A percentile compares a stretch with the other conserved stretches of the same genome.
These are phyloP conservation scores for Cantharis flavilabris DNA, from an alignment of 2,888 invertebrate species.

Conservation along the genomic window DNA sequence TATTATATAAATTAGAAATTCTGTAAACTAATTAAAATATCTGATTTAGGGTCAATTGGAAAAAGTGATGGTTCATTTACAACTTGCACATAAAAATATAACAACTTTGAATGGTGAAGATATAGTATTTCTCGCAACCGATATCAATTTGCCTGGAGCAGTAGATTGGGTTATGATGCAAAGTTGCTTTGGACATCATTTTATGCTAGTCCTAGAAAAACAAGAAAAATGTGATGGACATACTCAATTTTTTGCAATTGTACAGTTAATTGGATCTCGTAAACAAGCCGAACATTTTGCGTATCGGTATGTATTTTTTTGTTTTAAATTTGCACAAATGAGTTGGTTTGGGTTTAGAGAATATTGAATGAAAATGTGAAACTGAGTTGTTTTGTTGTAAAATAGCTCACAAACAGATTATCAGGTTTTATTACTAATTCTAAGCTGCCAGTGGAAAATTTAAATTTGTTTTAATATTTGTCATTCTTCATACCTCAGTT, in stretches of 20 bases:
- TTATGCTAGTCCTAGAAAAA: conserved; percentile 98
- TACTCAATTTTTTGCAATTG: conserved; percentile 97
- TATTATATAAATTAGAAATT: too few species aligned
- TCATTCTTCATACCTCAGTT: not conserved
- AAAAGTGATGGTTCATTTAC: conserved; percentile 97
- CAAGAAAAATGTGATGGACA: conserved; percentile 97
- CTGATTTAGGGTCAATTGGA: conserved; percentile 77
- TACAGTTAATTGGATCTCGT: conserved; percentile 96
- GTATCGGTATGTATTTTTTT: conserved; percentile 67
- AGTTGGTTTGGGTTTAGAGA: not conserved
- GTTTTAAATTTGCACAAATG: not conserved
- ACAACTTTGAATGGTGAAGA: conserved; percentile 98
- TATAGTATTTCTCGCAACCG: conserved; percentile 98
- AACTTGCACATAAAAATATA: conserved; percentile 97
- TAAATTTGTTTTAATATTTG: too few species aligned
- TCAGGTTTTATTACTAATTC: too few species aligned
- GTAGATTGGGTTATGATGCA: conserved; percentile 99
- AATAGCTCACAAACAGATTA: too few species aligned
- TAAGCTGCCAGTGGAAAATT: too few species aligned
- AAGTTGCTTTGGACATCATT: conserved; percentile 98
- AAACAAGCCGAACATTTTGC: conserved; percentile 99
- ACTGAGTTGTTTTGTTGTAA: too few species aligned
- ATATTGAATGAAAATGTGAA: too few species aligned
- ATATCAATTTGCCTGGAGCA: conserved; percentile 98
- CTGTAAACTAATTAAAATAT: not conserved